Conservation (phyloP, 92 coral and sea anemone species). For the Epizoanthus rinbou region DNA sequence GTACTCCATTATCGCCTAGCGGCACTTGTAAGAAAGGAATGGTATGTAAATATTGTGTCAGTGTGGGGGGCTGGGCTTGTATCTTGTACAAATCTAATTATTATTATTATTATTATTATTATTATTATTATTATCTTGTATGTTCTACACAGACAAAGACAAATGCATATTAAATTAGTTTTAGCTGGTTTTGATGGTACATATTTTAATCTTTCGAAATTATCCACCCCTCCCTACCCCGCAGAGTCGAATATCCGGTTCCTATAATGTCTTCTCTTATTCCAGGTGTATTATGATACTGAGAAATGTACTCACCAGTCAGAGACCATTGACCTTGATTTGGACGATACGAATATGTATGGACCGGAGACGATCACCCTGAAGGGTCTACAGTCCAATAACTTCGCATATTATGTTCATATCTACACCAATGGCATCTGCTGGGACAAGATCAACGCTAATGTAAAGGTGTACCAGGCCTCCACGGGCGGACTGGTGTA, state of each 20-base stretch:
- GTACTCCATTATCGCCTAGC: slow-evolving; percentile 67
- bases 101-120: no score
- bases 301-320: slow-evolving; percentile 69
- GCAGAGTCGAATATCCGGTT: not conserved
- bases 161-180: no score
- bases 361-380: slow-evolving; percentile 86
- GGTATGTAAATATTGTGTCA: slow-evolving; percentile 39
- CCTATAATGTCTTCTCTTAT: not conserved
- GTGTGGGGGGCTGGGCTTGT: no score
- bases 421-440: slow-evolving; percentile 82
- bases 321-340: slow-evolving; percentile 75
- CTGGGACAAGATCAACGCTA: slow-evolving; percentile 81
- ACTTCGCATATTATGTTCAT: slow-evolving; percentile 75
- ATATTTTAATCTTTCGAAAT: not conserved
- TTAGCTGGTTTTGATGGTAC: no score
- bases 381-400: slow-evolving; percentile 73
- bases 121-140: no score
- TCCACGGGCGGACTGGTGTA: slow-evolving; percentile 81
- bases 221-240: no score
- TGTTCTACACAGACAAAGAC: no score
- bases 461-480: slow-evolving; percentile 82
- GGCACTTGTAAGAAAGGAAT: slow-evolving; percentile 64
- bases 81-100: no score
- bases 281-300: slow-evolving; percentile 70
- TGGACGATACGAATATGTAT: slow-evolving; percentile 84